phyloP scores from a whole-genome alignment of 2,113 vertebrate species.

The Chiloscyllium plagiosum region DNA sequence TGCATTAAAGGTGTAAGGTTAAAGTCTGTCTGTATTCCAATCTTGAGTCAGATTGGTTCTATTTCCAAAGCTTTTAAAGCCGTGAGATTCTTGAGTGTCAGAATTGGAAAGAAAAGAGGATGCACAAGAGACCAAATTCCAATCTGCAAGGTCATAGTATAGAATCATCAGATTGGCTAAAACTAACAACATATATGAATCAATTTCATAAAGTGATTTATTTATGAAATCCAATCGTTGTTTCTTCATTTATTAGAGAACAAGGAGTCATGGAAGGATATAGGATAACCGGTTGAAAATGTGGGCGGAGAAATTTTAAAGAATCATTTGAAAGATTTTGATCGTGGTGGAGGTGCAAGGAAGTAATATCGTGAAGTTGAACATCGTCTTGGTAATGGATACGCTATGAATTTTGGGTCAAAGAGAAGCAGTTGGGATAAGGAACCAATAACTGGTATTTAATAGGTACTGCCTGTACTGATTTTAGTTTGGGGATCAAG shows the following conservation, averaged over 20 bases:
- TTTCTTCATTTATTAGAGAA: not conserved
- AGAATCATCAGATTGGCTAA: not conserved
- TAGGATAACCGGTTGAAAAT: not conserved
- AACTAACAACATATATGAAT: not conserved
- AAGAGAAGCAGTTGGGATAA: not conserved
- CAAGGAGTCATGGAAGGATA: not conserved
- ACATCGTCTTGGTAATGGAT: not conserved
- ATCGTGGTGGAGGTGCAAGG: not conserved
- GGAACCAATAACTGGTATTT: not conserved
- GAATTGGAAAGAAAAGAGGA: not conserved
- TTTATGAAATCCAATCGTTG: not conserved
- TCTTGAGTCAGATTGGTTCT: too few relatives aligned
- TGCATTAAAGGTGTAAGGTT: too few relatives aligned
- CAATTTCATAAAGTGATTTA: not conserved
- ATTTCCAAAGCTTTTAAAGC: too few relatives aligned
- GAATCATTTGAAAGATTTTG: not conserved
- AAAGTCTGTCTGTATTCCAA: too few relatives aligned
- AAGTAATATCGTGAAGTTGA: not conserved
- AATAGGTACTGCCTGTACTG: not conserved
- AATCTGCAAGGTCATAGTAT: not conserved
- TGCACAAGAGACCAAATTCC: not conserved
- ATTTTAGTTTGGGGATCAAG: not conserved
- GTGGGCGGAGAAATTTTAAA: not conserved
- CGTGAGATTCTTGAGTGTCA: not conserved
- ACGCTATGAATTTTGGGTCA: not conserved